Conservation (phyloP, 2,113 vertebrate species). For the Odontesthes bonariensis region DNA sequence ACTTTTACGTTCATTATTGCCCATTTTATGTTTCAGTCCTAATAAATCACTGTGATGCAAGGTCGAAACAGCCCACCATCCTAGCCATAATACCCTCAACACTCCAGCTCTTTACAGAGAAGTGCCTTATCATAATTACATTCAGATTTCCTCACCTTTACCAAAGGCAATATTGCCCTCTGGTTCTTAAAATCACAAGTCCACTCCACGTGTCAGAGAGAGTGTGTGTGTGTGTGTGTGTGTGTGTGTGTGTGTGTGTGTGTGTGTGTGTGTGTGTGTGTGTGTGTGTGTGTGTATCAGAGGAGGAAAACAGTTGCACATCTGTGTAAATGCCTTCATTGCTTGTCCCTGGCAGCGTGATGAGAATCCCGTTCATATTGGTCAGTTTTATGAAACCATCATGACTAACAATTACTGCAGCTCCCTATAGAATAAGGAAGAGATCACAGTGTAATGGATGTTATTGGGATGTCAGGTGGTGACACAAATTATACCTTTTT, state of each 20-base stretch:
- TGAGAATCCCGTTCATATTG: constrained; percentile 40
- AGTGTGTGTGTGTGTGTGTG: constrained; percentile 1
- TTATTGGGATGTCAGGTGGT: background rate
- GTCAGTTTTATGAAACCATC: constrained; percentile 60
- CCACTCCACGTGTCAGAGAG: background rate
- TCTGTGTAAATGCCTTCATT: constrained; percentile 18
- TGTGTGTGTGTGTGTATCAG: background rate
- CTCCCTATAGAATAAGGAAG: constrained; percentile 66
- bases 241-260: background rate
- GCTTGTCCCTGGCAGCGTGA: constrained; percentile 9
- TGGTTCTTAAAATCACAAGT: no score
- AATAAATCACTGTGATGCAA: no score
- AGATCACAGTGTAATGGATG: constrained; percentile 57
- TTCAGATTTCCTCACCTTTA: no score
- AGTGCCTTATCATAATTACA: no score
- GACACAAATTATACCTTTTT: no score
- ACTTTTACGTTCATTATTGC: no score
- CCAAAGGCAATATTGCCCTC: no score
- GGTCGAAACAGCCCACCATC: no score
- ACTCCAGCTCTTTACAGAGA: no score
- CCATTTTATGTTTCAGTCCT: no score
- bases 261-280: constrained; percentile 11
- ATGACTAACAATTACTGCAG: constrained; percentile 69
- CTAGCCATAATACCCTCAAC: no score
- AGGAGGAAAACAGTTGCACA: constrained; percentile 6